Evolutionary conservation across 2,113 vertebrate species (phyloP).

Genomic region (Corythornis madagascariensis): DNA sequence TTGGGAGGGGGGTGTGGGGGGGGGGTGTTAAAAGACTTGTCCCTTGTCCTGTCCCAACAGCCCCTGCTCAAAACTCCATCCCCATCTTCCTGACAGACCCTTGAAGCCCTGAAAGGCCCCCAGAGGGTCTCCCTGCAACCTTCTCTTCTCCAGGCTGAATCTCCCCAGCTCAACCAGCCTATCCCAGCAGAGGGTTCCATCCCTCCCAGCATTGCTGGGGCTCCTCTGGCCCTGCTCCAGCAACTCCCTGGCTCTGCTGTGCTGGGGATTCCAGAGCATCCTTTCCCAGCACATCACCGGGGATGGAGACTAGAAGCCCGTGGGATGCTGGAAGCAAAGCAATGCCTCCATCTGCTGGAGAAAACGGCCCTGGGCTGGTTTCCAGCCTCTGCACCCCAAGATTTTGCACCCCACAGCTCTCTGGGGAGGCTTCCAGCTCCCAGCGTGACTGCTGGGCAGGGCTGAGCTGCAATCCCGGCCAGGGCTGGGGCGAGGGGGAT

Average conservation of each 20-base stretch:
- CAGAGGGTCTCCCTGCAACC: too few species aligned
- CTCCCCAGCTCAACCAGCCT: too few species aligned
- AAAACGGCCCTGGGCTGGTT: background rate
- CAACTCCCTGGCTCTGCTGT: background rate
- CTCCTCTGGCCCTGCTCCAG: background rate
- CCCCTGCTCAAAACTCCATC: too few species aligned
- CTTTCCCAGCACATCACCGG: background rate
- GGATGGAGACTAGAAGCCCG: background rate
- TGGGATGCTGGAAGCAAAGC: background rate
- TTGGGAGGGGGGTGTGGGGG: fast-evolving
- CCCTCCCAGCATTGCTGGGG: background rate
- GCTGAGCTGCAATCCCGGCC: too few species aligned
- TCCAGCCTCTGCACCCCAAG: background rate
- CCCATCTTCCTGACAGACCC: too few species aligned
- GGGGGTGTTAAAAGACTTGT: too few species aligned
- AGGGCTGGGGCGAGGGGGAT: too few species aligned
- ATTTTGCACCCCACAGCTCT: fast-evolving
- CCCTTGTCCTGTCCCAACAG: too few species aligned
- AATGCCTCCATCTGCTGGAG: constrained; percentile 22
- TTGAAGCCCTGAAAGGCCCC: too few species aligned
- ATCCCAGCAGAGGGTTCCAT: too few species aligned
- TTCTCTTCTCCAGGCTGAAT: too few species aligned
- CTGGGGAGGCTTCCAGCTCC: fast-evolving
- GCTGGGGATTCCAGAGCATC: background rate
- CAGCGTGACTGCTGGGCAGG: too few species aligned